Evolutionary conservation across 2,797 vertebrate species (phyloP).

Genomic region (Garrulus glandarius): DNA sequence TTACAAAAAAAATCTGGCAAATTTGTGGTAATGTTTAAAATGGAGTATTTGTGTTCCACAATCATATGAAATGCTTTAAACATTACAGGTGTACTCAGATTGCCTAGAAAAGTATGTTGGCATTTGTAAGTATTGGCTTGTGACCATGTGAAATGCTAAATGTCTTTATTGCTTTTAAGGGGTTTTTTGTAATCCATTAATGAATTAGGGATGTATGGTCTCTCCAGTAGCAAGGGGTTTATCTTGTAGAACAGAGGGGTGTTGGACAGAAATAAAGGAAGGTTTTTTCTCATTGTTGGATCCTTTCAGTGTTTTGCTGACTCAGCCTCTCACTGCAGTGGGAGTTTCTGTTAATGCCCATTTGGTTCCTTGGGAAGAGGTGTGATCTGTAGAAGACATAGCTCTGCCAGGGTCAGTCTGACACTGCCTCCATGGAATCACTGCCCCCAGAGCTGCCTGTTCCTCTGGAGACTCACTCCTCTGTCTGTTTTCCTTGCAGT

Average conservation of each 20-base stretch:
- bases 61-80: background rate
- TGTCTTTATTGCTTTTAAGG: background rate
- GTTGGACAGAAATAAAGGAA: background rate
- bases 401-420: background rate
- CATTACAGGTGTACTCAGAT: background rate
- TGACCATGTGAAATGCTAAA: background rate
- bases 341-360: background rate
- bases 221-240: background rate
- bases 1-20: background rate
- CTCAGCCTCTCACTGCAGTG: background rate
- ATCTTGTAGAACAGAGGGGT: background rate
- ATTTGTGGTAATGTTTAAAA: background rate
- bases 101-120: background rate
- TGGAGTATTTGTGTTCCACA: background rate
- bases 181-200: background rate
- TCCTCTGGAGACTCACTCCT: background rate
- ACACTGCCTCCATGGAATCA: accelerated
- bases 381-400: background rate
- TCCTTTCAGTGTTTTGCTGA: background rate
- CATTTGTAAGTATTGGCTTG: background rate
- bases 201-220: background rate
- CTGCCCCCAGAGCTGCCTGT: background rate
- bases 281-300: accelerated
- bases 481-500: background rate
- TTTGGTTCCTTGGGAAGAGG: background rate